Evolutionary conservation across 2,888 invertebrate genomes (phyloP), one percentile per base, ranked within the genome.

Genomic region (Antheraea assamensis): DNA sequence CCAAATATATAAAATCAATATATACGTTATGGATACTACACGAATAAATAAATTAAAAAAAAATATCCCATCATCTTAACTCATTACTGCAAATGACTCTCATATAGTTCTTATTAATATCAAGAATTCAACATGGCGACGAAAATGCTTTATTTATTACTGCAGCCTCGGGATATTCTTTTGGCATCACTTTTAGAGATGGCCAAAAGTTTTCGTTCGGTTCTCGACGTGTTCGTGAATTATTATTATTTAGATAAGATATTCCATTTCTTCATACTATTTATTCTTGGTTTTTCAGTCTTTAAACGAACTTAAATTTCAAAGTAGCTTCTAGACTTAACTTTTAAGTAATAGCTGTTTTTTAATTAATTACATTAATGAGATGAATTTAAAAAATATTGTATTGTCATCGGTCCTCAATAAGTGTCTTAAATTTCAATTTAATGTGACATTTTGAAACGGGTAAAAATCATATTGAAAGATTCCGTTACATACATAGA

Each of bases 111-210:
- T 82, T 84, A 84, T 84, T 85, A 85, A 86, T 85, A 84, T 75
- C 75, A 78, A 82, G 83, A 31, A 85, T 82, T 79, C 86, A 86
- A 87, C 86, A 88, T 86, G 85, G 87, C 83, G 75, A 79, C 79
- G 79, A 83, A 85, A 64, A 84, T 83, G 78, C 79, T 79, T 80
- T 85, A 83, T 86, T 84, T 85, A 85, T 85, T 82, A 79, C 79
- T 75, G 72, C 74, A 77, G 74, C 79, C 74, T 78, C 82, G 81
- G 78, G 79, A 82, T 81, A 83, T 79, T 82, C 78, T 82, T 82
- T 79, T 82, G 80, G 78, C 78, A 75, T 78, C 72, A 75, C 49
- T 30, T 79, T 76, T 78, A 75, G 78, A 52, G 76, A 79, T 72
- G 75, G 30, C 64, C 66, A 47, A 58, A 61, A 27, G 27, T 13